Evolutionary conservation across 2,888 invertebrate species (phyloP).

Genomic region (Noctua fimbriata): DNA sequence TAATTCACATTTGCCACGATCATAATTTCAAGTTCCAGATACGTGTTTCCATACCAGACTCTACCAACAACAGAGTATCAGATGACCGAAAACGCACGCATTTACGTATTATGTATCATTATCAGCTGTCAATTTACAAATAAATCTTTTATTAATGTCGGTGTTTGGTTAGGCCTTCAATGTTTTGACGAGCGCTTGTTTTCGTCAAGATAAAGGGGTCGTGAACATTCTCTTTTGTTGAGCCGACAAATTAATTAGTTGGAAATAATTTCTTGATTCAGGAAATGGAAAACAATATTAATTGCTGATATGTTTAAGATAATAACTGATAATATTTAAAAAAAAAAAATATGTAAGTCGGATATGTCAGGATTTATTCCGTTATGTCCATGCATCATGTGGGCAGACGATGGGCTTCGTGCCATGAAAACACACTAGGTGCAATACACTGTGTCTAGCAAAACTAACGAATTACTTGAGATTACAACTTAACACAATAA

Average conservation of each 20-base stretch:
- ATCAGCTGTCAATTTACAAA: conserved; percentile 7
- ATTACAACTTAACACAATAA: too few species aligned
- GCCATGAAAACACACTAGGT: too few species aligned
- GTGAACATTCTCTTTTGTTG: conserved; percentile 13
- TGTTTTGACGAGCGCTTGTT: conserved; percentile 13
- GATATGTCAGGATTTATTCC: too few species aligned
- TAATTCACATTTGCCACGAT: not conserved
- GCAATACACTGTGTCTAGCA: too few species aligned
- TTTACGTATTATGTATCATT: not conserved
- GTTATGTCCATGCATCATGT: too few species aligned
- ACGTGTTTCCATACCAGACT: not conserved
- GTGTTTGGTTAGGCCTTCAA: not conserved
- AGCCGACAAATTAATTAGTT: not conserved
- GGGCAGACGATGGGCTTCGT: too few species aligned
- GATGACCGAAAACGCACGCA: not conserved
- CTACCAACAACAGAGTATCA: conserved; percentile 3
- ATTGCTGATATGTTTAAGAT: conserved; percentile 1
- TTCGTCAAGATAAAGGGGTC: conserved; percentile 2
- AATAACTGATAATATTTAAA: not conserved
- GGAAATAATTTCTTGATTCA: not conserved
- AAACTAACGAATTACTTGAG: too few species aligned
- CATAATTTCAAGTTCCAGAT: not conserved
- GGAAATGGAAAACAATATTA: conserved; percentile 8
- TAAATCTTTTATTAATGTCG: conserved; percentile 17
- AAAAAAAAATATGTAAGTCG: too few species aligned